These are phyloP conservation scores for Oryzias dopingdopingensis DNA, from an alignment of 2,797 vertebrate species.

Conservation along the genomic window DNA sequence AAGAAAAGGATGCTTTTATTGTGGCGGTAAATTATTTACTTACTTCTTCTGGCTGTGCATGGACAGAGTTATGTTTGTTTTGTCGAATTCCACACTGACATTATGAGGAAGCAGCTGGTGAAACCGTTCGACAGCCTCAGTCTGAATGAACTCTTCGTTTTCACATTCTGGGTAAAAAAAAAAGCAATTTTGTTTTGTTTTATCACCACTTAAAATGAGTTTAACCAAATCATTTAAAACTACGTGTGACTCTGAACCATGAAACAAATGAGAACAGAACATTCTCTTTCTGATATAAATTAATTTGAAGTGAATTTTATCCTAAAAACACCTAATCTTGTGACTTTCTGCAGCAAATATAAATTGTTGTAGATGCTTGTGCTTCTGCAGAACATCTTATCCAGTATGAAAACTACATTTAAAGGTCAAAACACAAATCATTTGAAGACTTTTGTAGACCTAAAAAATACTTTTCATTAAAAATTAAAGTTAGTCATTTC, in stretches of 20 bases:
- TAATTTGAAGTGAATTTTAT: too few relatives aligned
- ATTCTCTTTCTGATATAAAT: too few relatives aligned
- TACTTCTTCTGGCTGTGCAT: constrained; percentile 98
- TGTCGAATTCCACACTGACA: constrained; percentile 90
- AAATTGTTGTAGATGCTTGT: too few relatives aligned
- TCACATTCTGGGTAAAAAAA: constrained; percentile 48
- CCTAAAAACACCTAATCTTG: too few relatives aligned
- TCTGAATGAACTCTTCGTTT: constrained; percentile 56
- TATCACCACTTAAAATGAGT: background rate
- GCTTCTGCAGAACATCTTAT: too few relatives aligned
- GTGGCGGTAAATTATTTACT: constrained; percentile 25
- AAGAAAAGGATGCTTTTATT: background rate
- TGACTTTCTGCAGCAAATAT: too few relatives aligned
- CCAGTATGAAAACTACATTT: too few relatives aligned
- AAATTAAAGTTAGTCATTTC: too few relatives aligned
- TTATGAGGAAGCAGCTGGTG: constrained; percentile 81
- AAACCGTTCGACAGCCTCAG: constrained; percentile 65
- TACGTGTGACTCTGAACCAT: background rate
- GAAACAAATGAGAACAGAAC: too few relatives aligned
- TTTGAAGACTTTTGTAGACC: too few relatives aligned
- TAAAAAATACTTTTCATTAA: too few relatives aligned
- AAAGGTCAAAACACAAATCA: too few relatives aligned
- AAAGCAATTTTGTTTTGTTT: background rate
- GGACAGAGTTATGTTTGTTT: constrained; percentile 88
- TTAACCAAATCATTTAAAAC: background rate